Base-by-base conservation (phyloP, 2,888 invertebrate species). In the Coremacera marginata region DNA sequence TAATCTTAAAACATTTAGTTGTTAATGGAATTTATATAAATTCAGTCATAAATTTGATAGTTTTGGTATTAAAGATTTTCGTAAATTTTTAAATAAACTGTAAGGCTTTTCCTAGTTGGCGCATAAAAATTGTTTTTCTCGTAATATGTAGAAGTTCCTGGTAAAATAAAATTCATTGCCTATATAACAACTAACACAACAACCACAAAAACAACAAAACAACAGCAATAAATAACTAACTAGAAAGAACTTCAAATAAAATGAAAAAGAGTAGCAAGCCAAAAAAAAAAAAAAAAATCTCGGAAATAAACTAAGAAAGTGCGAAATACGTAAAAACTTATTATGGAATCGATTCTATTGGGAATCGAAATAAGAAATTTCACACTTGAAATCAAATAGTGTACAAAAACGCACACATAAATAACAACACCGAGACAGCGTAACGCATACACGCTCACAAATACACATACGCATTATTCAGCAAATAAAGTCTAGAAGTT, bases 1-100 rank as follows among this genome's bases (percentile, higher is more conserved):
- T 91, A 83, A 81, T 80, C 19, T 55, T 22, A 25, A 57, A 57
- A 57, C 22, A 22, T 31, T 31, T 31, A 31, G 3, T 31, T 31
- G 31, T n/a, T n/a, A n/a, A n/a, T n/a, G n/a, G n/a, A n/a, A n/a
- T n/a, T n/a, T n/a, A n/a, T n/a, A n/a, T n/a, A n/a, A n/a, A n/a
- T n/a, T n/a, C n/a, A n/a, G n/a, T n/a, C n/a, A n/a, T n/a, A n/a
- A n/a, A n/a, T n/a, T n/a, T n/a, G n/a, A n/a, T n/a, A n/a, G n/a
- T n/a, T n/a, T n/a, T n/a, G n/a, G n/a, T n/a, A n/a, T n/a, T n/a
- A n/a, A n/a, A n/a, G n/a, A n/a, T n/a, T n/a, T n/a, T n/a, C n/a
- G n/a, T n/a, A n/a, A n/a, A n/a, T n/a, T n/a, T n/a, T n/a, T n/a
- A n/a, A n/a, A n/a, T n/a, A n/a, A n/a, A n/a, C n/a, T n/a, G n/a